phyloP scores from a whole-genome alignment of 2,113 vertebrate species.

The Spea bombifrons region DNA sequence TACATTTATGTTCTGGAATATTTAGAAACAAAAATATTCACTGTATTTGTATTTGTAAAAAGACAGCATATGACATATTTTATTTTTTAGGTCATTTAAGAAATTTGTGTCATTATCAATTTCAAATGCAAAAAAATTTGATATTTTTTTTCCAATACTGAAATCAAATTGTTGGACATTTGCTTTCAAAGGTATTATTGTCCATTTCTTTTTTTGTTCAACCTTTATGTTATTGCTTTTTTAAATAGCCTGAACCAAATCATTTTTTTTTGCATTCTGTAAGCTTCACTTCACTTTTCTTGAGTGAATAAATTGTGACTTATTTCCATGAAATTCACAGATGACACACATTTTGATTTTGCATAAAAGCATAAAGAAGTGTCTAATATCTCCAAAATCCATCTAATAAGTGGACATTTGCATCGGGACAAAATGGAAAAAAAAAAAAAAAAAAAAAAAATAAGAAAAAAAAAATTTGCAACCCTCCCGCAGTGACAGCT shows the following conservation, averaged over 20 bases:
- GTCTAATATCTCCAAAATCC: conserved; percentile 95
- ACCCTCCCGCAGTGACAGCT: conserved; percentile 94
- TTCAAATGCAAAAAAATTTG: too few relatives aligned
- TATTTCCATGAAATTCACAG: conserved; percentile 98
- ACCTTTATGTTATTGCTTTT: conserved; percentile 61
- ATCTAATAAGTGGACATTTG: conserved; percentile 99
- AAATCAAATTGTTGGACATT: too few relatives aligned
- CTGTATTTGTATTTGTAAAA: too few relatives aligned
- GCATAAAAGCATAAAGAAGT: conserved; percentile 99
- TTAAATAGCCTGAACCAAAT: conserved; percentile 97
- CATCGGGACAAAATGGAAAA: conserved; percentile 80
- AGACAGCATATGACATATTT: too few relatives aligned
- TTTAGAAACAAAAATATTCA: too few relatives aligned
- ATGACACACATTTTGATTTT: conserved; percentile 98
- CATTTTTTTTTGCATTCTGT: conserved; percentile 93
- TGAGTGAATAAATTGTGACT: conserved; percentile 90
- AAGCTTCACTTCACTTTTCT: conserved; percentile 87
- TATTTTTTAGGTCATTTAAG: too few relatives aligned
- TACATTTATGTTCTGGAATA: too few relatives aligned
- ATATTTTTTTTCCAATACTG: too few relatives aligned
- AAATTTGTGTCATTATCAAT: too few relatives aligned
- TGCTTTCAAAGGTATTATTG: neutral
- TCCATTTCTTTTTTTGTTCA: conserved; percentile 63
- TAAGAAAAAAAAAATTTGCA: conserved; percentile 60
- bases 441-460: neutral